Percentiles rank a stretch among this genome's conserved stretches.
Evolutionary conservation across 1,140 invertebrate species (phyloP).

Genomic region (Dendroctonus valens): DNA sequence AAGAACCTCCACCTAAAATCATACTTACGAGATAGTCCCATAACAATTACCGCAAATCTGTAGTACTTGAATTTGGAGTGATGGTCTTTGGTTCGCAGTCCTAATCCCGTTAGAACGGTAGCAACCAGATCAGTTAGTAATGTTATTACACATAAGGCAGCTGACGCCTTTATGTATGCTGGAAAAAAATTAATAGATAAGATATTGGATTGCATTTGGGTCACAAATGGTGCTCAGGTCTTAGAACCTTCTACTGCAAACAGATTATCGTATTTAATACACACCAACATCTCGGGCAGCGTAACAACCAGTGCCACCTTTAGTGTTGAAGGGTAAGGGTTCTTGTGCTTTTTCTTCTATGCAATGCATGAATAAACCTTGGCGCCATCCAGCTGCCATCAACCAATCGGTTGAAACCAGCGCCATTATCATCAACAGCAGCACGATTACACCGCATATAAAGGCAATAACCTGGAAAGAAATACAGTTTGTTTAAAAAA

Average conservation of each 20-base stretch:
- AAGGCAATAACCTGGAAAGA: constrained; percentile 87
- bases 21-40: constrained; percentile 86
- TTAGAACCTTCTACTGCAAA: neutral
- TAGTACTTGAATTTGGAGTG: constrained; percentile 93
- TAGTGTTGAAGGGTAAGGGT: constrained; percentile 82
- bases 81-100: constrained; percentile 85
- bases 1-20: neutral
- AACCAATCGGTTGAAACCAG: constrained; percentile 92
- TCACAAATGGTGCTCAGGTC: neutral
- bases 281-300: constrained; percentile 71
- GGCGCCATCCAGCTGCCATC: constrained; percentile 85
- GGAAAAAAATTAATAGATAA: constrained; percentile 39
- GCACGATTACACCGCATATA: constrained; percentile 90
- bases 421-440: constrained; percentile 87
- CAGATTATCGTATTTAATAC: neutral
- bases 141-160: constrained; percentile 85
- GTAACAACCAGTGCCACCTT: constrained; percentile 77
- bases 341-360: constrained; percentile 74
- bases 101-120: constrained; percentile 87
- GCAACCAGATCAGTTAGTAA: constrained; percentile 84
- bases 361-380: constrained; percentile 91
- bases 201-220: neutral
- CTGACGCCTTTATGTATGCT: constrained; percentile 86
- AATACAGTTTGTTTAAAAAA: neutral
- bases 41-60: constrained; percentile 87